These are phyloP conservation scores for Drosophila bipectinata DNA, from an alignment of 1,140 invertebrate species.

Conservation along the genomic window DNA sequence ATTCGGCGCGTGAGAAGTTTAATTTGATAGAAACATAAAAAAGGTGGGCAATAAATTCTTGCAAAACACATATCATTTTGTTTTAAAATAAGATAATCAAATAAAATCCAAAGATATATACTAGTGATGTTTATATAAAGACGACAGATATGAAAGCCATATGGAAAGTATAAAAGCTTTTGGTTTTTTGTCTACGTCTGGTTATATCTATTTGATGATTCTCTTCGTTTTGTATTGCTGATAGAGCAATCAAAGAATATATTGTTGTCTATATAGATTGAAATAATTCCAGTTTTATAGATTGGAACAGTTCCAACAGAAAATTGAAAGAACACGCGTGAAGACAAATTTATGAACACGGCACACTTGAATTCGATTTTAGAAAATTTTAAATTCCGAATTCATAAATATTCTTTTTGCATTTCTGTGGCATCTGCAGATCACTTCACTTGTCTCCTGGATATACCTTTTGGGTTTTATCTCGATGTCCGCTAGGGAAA, in stretches of 20 bases:
- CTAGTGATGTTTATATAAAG: slow-evolving; percentile 28
- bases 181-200: slow-evolving; percentile 24
- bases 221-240: slow-evolving; percentile 15
- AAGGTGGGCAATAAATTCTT: slow-evolving; percentile 60
- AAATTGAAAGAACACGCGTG: slow-evolving; percentile 32
- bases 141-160: slow-evolving; percentile 49
- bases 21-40: slow-evolving; percentile 58
- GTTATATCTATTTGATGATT: slow-evolving; percentile 50
- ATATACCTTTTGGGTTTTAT: slow-evolving; percentile 23
- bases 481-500: slow-evolving; percentile 43
- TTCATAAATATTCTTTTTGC: background rate
- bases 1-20: slow-evolving; percentile 61
- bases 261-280: slow-evolving; percentile 25
- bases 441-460: slow-evolving; percentile 20
- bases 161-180: slow-evolving; percentile 46
- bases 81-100: slow-evolving; percentile 67
- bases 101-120: slow-evolving; percentile 29
- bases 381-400: slow-evolving; percentile 4
- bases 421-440: slow-evolving; percentile 5
- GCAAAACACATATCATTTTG: slow-evolving; percentile 68
- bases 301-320: slow-evolving; percentile 70
- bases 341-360: slow-evolving; percentile 58
- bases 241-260: slow-evolving; percentile 48
- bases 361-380: slow-evolving; percentile 63
- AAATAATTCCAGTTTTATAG: slow-evolving; percentile 76